Conservation (phyloP, 2,888 invertebrate genomes). For the Operophtera brumata region DNA sequence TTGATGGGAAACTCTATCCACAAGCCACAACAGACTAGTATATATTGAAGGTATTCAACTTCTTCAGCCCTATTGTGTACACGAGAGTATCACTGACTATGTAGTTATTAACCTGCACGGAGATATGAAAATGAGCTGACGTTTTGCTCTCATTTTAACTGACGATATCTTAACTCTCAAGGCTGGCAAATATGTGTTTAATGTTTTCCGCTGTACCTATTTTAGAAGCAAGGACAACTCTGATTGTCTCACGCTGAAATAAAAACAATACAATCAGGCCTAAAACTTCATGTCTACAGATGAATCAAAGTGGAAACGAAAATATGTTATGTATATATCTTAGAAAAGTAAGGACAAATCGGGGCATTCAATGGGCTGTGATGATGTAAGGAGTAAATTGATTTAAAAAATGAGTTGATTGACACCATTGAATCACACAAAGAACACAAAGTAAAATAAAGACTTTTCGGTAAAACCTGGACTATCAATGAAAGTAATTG, state of each 20-base stretch:
- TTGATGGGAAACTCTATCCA: conserved; percentile 43
- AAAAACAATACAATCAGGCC: neutral
- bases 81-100: conserved; percentile 30
- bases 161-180: conserved; percentile 19
- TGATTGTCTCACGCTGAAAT: conserved; percentile 6
- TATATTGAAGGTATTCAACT: conserved; percentile 34
- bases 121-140: conserved; percentile 17
- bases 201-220: conserved; percentile 18
- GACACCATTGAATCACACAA: too few relatives aligned
- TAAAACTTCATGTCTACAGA: neutral
- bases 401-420: too few relatives aligned
- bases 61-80: conserved; percentile 41
- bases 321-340: too few relatives aligned
- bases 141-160: conserved; percentile 17
- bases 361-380: too few relatives aligned
- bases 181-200: conserved; percentile 15
- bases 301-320: too few relatives aligned
- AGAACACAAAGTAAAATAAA: too few relatives aligned
- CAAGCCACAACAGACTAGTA: conserved; percentile 16
- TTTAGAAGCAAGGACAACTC: conserved; percentile 19
- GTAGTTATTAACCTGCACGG: conserved; percentile 28
- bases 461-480: too few relatives aligned
- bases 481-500: too few relatives aligned
- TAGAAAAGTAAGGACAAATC: too few relatives aligned
- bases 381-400: too few relatives aligned